These are phyloP conservation scores for Drosophila sordidapex DNA, from an alignment of 2,888 invertebrate genomes.

Conservation along the genomic window DNA sequence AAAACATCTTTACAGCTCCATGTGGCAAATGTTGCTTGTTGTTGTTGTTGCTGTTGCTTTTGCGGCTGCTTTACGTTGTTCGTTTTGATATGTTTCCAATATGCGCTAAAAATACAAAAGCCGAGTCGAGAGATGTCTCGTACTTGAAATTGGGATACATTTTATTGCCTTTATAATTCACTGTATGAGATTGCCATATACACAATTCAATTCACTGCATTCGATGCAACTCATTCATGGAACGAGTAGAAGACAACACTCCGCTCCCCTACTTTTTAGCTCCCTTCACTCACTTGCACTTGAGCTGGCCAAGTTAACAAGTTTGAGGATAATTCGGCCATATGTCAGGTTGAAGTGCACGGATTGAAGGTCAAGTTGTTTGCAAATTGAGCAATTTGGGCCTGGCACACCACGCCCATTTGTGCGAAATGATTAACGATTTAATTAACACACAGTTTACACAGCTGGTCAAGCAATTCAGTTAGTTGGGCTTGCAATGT, in stretches of 20 bases:
- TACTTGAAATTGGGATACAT: constrained; percentile 77
- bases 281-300: constrained; percentile 29
- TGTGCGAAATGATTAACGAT: constrained; percentile 56
- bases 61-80: constrained; percentile 39
- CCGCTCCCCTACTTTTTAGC: not conserved
- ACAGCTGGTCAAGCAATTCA: constrained; percentile 29
- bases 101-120: constrained; percentile 70
- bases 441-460: constrained; percentile 57
- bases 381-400: constrained; percentile 71
- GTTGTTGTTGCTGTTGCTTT: constrained; percentile 41
- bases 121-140: constrained; percentile 63
- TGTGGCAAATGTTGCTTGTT: constrained; percentile 58
- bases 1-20: constrained; percentile 82
- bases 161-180: constrained; percentile 61
- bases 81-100: constrained; percentile 55
- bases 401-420: constrained; percentile 55
- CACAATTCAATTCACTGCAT: constrained; percentile 40
- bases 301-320: constrained; percentile 33
- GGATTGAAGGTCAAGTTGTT: constrained; percentile 48
- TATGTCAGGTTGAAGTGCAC: constrained; percentile 63
- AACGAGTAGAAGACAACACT: constrained; percentile 23
- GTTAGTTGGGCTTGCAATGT: constrained; percentile 24
- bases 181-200: constrained; percentile 47
- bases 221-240: constrained; percentile 40
- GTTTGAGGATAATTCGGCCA: constrained; percentile 57